These are phyloP conservation scores for Lethocerus indicus DNA, from an alignment of 1,140 invertebrate genomes.

Conservation along the genomic window DNA sequence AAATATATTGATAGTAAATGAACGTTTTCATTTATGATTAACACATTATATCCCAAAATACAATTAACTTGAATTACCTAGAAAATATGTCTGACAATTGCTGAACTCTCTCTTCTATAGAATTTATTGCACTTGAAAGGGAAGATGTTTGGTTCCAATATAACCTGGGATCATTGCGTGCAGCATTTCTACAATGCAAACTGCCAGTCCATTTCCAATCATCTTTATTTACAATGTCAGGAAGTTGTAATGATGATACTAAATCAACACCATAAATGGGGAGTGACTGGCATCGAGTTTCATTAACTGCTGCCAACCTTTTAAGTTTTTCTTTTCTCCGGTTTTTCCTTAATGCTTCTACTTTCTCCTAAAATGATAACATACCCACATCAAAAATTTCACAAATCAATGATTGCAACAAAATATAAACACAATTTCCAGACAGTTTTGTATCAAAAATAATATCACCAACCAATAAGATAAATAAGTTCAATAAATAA, in stretches of 20 bases:
- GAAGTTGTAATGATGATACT: conserved; percentile 25
- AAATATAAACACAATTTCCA: too few species aligned
- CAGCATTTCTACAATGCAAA: conserved; percentile 33
- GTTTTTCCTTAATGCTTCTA: conserved; percentile 36
- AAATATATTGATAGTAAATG: too few species aligned
- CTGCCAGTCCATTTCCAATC: conserved; percentile 31
- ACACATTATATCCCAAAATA: too few species aligned
- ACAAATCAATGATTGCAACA: neutral
- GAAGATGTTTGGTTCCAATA: conserved; percentile 33
- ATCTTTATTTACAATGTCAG: conserved; percentile 22
- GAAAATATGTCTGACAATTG: conserved; percentile 44
- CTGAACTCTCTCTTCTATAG: conserved; percentile 42
- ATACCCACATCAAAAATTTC: neutral
- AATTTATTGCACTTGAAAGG: conserved; percentile 39
- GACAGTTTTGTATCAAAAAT: too few species aligned
- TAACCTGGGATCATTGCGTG: conserved; percentile 17
- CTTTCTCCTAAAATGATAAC: conserved; percentile 27
- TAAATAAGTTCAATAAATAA: neutral
- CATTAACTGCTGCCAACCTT: conserved; percentile 46
- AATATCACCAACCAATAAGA: too few species aligned
- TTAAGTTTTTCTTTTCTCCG: conserved; percentile 37
- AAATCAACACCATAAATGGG: conserved; percentile 78
- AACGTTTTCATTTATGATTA: too few species aligned
- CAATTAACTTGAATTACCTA: conserved; percentile 36
- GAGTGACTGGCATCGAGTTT: conserved; percentile 52